Conservation (phyloP, 2,113 vertebrate genomes). For the Tretioscincus oriximinensis region DNA sequence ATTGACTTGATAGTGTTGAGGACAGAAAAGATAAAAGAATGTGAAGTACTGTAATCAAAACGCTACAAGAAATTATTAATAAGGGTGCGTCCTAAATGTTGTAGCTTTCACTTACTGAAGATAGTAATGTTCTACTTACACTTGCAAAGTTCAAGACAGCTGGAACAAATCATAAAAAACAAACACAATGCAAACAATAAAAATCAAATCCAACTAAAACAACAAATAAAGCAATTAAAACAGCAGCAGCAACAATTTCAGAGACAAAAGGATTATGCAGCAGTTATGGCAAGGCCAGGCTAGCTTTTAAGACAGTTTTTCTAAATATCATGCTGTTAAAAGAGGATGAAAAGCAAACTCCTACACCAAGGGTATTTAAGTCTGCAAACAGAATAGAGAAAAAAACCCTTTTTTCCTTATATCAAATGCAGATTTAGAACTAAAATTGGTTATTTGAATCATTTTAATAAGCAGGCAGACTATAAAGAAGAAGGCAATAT, state of each 20-base stretch:
- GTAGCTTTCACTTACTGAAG: not conserved
- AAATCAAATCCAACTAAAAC: not conserved
- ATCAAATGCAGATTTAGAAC: not conserved
- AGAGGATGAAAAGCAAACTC: not conserved
- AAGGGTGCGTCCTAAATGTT: not conserved
- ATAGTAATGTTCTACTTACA: not conserved
- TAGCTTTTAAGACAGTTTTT: not conserved
- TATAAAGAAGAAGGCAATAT: not conserved
- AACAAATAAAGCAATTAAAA: not conserved
- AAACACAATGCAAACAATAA: not conserved
- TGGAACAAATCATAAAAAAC: not conserved
- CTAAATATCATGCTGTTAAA: not conserved
- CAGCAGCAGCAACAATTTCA: not conserved
- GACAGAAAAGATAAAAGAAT: conserved; percentile 1
- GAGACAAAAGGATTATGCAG: not conserved
- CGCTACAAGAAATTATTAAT: not conserved
- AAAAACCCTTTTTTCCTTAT: not conserved
- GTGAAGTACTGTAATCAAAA: not conserved
- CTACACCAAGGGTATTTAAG: not conserved
- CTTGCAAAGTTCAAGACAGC: not conserved
- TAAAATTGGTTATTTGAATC: not conserved
- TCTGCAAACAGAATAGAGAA: not conserved
- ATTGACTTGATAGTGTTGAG: not conserved
- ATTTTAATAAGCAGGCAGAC: not conserved
- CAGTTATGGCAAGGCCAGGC: not conserved